Evolutionary conservation across 2,888 invertebrate species (phyloP), one percentile per base, ranked within the genome.

Genomic region (Trachelus iudaicus): DNA sequence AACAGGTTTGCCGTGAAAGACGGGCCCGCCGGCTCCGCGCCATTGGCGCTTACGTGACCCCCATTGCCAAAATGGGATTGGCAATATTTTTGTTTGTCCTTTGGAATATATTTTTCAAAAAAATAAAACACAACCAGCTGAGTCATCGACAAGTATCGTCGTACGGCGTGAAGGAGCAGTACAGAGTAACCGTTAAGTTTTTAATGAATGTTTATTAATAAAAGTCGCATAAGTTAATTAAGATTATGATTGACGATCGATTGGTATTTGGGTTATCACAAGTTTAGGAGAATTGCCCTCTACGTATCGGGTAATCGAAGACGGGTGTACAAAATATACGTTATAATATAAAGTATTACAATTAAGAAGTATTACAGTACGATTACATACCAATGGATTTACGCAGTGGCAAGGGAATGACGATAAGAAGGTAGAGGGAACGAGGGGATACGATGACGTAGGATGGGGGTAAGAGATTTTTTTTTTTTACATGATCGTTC

Each of bases 261-360:
- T 81, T 79, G 80, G 78, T 78, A 79, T 81, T 81, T 78, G 79
- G 56, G 80, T 81, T 83, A 83, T 83, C 83, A 83, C 83, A 83
- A 79, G 81, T 81, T 79, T 69, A 78, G 80, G 81, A 82, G 79
- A 79, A 78, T 74, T 69, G 75, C 73, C 74, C 71, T 73, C 77
- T 75, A 37, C 73, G 23, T 69, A 33, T 30, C 30, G 37, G 73
- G 37, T 73, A 30, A 35, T 68, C 37, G 56, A 69, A 68, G 75
- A 79, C 77, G 77, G 79, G 79, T 77, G 79, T 80, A 81, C 76
- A 80, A 80, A 80, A 77, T 30, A 71, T 31, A 73, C n/a, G 15
- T 37, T 69, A 35, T 69, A 15, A 73, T 77, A 34, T 77, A 11
- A 31, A 71, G 71, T 71, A 71, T 34, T 13, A 71, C 31, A 34